phyloP scores from a whole-genome alignment of 2,888 invertebrate species.

The Clepsis dumicolana region DNA sequence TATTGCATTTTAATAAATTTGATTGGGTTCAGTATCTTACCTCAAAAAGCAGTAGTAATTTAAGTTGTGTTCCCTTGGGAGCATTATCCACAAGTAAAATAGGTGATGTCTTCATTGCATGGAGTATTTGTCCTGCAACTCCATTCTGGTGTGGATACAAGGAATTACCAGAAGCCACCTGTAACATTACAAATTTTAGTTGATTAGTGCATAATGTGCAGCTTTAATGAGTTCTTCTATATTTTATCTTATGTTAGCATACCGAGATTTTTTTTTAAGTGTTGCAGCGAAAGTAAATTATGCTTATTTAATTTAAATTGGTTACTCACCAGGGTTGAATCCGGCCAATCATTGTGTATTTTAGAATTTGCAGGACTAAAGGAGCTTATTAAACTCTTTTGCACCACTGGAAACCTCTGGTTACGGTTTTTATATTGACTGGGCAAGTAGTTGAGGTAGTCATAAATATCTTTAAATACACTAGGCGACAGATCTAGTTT shows the following conservation, averaged over 20 bases:
- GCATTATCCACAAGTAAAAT: constrained; percentile 92
- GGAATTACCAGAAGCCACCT: constrained; percentile 78
- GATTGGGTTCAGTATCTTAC: constrained; percentile 69
- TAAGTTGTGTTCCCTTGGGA: constrained; percentile 95
- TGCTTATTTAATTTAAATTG: too few species aligned
- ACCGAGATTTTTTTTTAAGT: too few species aligned
- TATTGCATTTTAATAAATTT: neutral
- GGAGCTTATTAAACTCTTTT: constrained; percentile 63
- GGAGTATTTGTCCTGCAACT: constrained; percentile 87
- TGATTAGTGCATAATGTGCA: too few species aligned
- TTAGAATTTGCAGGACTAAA: constrained; percentile 71
- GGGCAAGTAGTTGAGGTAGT: constrained; percentile 74
- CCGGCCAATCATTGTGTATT: constrained; percentile 62
- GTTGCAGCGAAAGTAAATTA: too few species aligned
- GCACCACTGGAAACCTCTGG: constrained; percentile 63
- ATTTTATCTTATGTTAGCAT: too few species aligned
- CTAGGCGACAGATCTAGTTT: constrained; percentile 64
- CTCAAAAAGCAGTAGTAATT: constrained; percentile 91
- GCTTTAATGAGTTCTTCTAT: too few species aligned
- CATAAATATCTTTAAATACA: constrained; percentile 71
- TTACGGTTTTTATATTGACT: constrained; percentile 70
- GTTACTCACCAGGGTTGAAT: constrained; percentile 69
- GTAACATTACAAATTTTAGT: constrained; percentile 49
- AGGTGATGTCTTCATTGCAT: constrained; percentile 88
- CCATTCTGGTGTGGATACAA: constrained; percentile 81